Evolutionary conservation across 2,797 vertebrate species (phyloP).

Genomic region (Etheostoma perlongum): DNA sequence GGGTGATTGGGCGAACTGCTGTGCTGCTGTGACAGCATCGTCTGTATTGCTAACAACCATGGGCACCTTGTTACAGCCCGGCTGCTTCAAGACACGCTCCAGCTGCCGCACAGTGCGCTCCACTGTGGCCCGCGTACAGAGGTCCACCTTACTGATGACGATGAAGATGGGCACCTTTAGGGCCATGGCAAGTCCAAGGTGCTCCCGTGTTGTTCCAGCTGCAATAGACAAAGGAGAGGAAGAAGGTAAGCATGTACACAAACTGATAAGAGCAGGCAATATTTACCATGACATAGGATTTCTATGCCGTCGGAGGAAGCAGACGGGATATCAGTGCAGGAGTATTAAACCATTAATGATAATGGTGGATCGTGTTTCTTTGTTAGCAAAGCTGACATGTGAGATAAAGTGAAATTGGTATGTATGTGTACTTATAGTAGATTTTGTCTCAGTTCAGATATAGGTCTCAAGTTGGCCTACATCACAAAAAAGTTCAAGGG

Average conservation of each 20-base stretch:
- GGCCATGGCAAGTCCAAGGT: slow-evolving; percentile 96
- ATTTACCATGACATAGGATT: slow-evolving; percentile 26
- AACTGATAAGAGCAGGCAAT: slow-evolving; percentile 32
- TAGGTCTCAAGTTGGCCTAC: neutral
- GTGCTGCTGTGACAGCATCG: slow-evolving; percentile 96
- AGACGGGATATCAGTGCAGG: neutral
- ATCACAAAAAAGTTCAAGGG: slow-evolving; percentile 14
- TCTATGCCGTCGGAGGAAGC: neutral
- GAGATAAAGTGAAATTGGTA: neutral
- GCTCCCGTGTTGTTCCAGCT: slow-evolving; percentile 97
- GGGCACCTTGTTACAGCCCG: slow-evolving; percentile 97
- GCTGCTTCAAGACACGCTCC: slow-evolving; percentile 95
- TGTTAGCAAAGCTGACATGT: slow-evolving; percentile 32
- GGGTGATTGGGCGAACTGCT: slow-evolving; percentile 94
- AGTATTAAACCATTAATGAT: slow-evolving; percentile 1
- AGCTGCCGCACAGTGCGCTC: slow-evolving; percentile 96
- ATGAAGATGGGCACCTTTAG: slow-evolving; percentile 99
- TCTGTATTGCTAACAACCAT: slow-evolving; percentile 91
- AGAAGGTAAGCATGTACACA: neutral
- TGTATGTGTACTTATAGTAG: neutral
- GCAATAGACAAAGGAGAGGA: slow-evolving; percentile 12
- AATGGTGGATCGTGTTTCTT: slow-evolving; percentile 21
- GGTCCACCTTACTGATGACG: slow-evolving; percentile 97
- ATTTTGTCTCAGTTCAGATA: neutral
- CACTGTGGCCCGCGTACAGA: slow-evolving; percentile 91